Evolutionary conservation across 2,888 invertebrate genomes (phyloP), one percentile per base, ranked within the genome.

Genomic region (Melikaiella ostensackeni): DNA sequence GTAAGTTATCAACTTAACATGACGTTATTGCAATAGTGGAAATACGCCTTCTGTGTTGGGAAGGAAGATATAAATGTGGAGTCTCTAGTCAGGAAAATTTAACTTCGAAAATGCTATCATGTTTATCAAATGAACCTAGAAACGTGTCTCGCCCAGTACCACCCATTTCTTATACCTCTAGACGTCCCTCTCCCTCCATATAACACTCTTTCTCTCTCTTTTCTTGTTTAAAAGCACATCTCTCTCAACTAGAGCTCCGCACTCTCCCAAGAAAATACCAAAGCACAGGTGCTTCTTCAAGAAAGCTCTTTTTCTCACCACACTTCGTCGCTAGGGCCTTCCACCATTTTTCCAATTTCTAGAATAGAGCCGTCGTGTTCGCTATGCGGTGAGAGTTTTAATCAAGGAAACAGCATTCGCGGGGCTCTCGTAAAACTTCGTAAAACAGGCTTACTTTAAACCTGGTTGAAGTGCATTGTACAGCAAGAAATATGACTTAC

Each of bases 381-480:
- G 59, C 75, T 33, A 55, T 77, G 74, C 75, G 76, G 75, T 46
- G 75, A 80, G 82, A 86, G 86, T 84, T 87, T 87, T 87, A 87
- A 87, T 87, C 87, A 87, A 87, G 85, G 85, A 86, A 86, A 84
- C 80, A 70, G 70, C 77, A 77, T 79, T 75, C 57, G 55, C 74
- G 77, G 73, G 76, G 79, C 74, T 79, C 80, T 80, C 82, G 79
- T 85, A 83, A 84, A 85, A 80, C 78, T 74, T 63, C 33, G 75
- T 55, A 50, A 75, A 62, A 63, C 61, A 75, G 61, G 63, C 75
- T 61, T 70, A 30, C 30, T 50, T n/a, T 27, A 11, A n/a, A 70
- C 11, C 33, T 30, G 21, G n/a, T 33, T 70, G 21, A 33, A 50
- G 50, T 70, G 30, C 30, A 70, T 70, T 70, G 30, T 21, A 50